Evolutionary conservation across 2,888 invertebrate genomes (phyloP).

Genomic region (Morpho helenor): DNA sequence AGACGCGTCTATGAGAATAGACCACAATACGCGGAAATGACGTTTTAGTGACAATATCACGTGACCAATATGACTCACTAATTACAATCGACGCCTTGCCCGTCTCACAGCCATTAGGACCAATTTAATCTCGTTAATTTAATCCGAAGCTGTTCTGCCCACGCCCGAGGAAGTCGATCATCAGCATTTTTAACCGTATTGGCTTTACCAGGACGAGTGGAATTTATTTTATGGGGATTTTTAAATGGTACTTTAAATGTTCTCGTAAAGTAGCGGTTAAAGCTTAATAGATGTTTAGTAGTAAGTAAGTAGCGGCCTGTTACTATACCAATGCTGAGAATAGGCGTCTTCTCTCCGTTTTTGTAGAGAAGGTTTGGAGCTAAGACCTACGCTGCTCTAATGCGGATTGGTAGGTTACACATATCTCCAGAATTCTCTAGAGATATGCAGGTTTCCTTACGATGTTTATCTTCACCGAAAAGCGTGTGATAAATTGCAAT

Average conservation of each 20-base stretch:
- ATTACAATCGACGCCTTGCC: conserved; percentile 72
- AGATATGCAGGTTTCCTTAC: too few species aligned
- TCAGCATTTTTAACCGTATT: conserved; percentile 50
- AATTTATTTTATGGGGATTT: conserved; percentile 13
- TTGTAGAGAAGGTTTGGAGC: too few species aligned
- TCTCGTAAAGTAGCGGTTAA: too few species aligned
- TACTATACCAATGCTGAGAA: too few species aligned
- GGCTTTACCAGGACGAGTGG: conserved; percentile 29
- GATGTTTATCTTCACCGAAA: too few species aligned
- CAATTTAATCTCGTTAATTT: conserved; percentile 76
- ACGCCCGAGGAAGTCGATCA: conserved; percentile 70
- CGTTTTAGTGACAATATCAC: conserved; percentile 19
- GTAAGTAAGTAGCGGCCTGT: too few species aligned
- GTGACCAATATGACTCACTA: conserved; percentile 57
- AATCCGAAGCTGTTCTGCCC: conserved; percentile 44
- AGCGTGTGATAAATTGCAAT: too few species aligned
- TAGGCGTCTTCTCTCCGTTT: too few species aligned
- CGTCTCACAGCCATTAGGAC: conserved; percentile 72
- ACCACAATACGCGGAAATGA: conserved; percentile 28
- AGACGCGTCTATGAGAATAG: conserved; percentile 8
- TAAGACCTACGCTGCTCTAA: too few species aligned
- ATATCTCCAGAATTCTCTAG: too few species aligned
- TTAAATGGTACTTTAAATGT: conserved; percentile 6
- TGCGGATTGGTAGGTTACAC: too few species aligned
- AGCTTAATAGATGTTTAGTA: too few species aligned